Evolutionary conservation across 2,888 invertebrate species (phyloP), one percentile per base, ranked within the genome.

Genomic region (Cosmia trapezina): DNA sequence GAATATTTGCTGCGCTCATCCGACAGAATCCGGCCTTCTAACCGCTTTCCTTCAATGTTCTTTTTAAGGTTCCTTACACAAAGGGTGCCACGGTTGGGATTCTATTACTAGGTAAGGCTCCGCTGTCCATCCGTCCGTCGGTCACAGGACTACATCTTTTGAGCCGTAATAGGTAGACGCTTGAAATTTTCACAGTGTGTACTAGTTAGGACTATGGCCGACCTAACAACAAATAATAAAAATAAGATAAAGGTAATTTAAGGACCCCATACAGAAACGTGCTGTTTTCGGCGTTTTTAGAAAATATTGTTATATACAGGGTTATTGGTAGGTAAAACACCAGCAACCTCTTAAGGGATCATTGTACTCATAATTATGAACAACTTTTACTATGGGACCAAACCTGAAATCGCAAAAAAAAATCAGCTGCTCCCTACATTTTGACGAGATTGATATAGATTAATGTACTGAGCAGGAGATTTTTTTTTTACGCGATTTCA

Each of bases 1-100:
- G 76, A 57, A 84, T 91, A 90, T 91, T 91, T 90, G 87, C 85
- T 86, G 66, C 76, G 77, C 69, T 83, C 82, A 77, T 82, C 75
- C 78, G 63, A 9, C 33, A 54, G 33, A n/a, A 63, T 17, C 5
- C 17, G 81, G 78, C 78, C 76, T 78, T 75, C 73, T 37, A 71
- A 76, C 78, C 67, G 70, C 67, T 83, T 84, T 76, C 69, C 67
- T 83, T 56, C 59, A 73, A 81, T 84, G 76, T 76, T 78, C 68
- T 63, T 77, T 77, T 80, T 63, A 53, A n/a, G 6, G 33, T 63
- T 63, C 6, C 33, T 0, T 14, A 54, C 5, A 8, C 8, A 33
- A 33, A 51, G 9, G 5, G 9, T 33, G 14, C 63, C n/a, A 33
- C 56, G 4, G n/a, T n/a, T n/a, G n/a, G 56, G n/a, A n/a, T 1